Evolutionary conservation across 2,797 vertebrate species (phyloP), one percentile per base, ranked within the genome.

Genomic region (Peromyscus aztecus): DNA sequence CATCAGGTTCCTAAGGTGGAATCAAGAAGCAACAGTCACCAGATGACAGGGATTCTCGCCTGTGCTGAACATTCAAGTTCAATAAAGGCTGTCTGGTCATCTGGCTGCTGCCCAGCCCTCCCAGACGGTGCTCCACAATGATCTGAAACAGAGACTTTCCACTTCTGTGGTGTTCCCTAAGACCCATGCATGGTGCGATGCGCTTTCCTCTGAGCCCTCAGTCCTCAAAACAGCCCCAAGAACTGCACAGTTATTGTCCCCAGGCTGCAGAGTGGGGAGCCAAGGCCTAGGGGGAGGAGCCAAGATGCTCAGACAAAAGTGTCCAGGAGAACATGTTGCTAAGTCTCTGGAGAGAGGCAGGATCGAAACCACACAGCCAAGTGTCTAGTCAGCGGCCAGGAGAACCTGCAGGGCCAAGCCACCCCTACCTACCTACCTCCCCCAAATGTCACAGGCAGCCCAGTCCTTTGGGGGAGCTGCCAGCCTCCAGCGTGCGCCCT

Each of bases 181-280:
- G 69, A 40, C 40, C 19, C 5, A 0, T n/a, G 49, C 59, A 3
- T 55, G 1, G 12, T 31, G 24, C 65, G 12, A 0, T 2, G n/a
- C 11, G 49, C 69, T 59, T 82, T 24, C 31, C 67, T 5, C 24
- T 27, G 21, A 31, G 52, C 4, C 4, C 23, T 55, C 13, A 13
- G 31, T 91, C 92, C 73, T 88, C 46, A 43, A 52, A 92, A 69
- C n/a, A 75, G n/a, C 40, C 27, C 73, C 2, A 27, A 89, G 94
- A 59, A 37, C 46, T 11, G 17, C 55, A 55, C 67, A 7, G 31
- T 43, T n/a, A 27, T 34, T 52, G 63, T 63, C 84, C n/a, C 71
- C 61, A 49, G 75, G 89, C 94, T 65, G 27, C 40, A 80, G 83
- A 83, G 49, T 29, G 9, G 76, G 12, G 63, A 71, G 46, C 94